Base-by-base conservation (phyloP, 1,140 invertebrate species). In the Holcopasites calliopsidis region DNA sequence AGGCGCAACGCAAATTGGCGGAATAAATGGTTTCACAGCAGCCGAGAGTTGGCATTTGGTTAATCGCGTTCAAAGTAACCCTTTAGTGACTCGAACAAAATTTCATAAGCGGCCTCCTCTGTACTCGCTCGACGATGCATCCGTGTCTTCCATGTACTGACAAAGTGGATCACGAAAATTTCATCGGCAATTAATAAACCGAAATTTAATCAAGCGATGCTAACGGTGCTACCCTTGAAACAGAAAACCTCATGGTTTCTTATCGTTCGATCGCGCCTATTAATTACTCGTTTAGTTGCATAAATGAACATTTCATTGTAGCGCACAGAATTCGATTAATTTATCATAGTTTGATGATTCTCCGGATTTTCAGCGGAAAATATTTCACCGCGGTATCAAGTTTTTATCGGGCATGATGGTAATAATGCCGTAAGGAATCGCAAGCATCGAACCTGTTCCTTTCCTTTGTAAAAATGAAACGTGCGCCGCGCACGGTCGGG, bases 51-150 rank as follows among this genome's bases (percentile, higher is more conserved):
- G 13, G 31, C 7, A 31, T 66, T 66, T 50, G 31, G 26, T 42
- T 73, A 73, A 66, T 73, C 50, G 38, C 21, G 40, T 73, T 64
- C 7, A 42, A 73, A 55, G 23, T 44, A 66, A 38, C 50, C 28
- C 40, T 23, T 58, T 44, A 44, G 66, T 44, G 47, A 42, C 28
- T 13, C 38, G 38, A 35, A 35, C 18, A 28, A 55, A 66, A 66
- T 65, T 73, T 73, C 55, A 55, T 44, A 73, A 73, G 38, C 61
- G 10, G 5, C 18, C 31, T 1, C n/a, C 21, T 18, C 28, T 4
- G 21, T 8, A 4, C 26, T 23, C 11, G 57, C 10, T 52, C 42
- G 16, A 16, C 5, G 3, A 23, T 16, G n/a, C 3, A 0, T 6
- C 6, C 49, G 26, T n/a, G 2, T 35, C 16, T 5, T 23, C 2